Base-by-base conservation (phyloP, 1,140 invertebrate genomes). In the Pseudomyrmex cubaensis region DNA sequence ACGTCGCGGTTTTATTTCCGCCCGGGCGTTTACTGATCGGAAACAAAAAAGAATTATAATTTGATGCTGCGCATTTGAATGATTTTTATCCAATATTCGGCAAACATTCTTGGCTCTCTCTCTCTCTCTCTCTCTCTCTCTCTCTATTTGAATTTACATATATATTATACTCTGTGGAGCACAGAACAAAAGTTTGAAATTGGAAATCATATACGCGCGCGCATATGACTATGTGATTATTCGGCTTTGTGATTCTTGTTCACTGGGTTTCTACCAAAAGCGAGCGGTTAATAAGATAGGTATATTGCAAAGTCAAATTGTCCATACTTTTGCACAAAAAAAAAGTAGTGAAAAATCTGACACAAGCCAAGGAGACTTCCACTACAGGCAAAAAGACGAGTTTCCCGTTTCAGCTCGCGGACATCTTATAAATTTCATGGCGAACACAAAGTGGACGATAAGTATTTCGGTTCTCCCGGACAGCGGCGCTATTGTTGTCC, bases 401-500 rank as follows among this genome's bases (percentile, higher is more conserved):
- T 12, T 35, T 50, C 7, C n/a, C 66, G 22, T 57, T 59, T 59
- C 15, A 57, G 67, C 10, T n/a, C 25, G 75, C 59, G 74, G 69
- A 85, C 84, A 85, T 76, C 78, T 89, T 89, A 89, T 89, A 89
- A 89, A 89, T 89, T 89, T 73, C 52, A 70, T 46, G n/a, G 50
- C 83, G 35, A 83, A 63, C 44, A 48, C 44, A 48, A 75, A 76
- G 61, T 77, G 61, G 82, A 83, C 90, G 86, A 91, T 90, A 90
- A 91, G 90, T 90, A 89, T 91, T 90, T 84, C 89, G 89, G 74
- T 63, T 85, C 66, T 63, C 54, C 64, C 52, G 72, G 66, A 64
- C 82, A 74, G 64, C 86, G 83, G 84, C 77, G 90, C 90, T 90
- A 91, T 91, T 91, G 89, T 90, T 91, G 89, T 91, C 90, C 73